Percentiles rank a stretch among this genome's conserved stretches.
phyloP scores from a whole-genome alignment of 2,888 invertebrate genomes.

The Drosophila pegasa region DNA sequence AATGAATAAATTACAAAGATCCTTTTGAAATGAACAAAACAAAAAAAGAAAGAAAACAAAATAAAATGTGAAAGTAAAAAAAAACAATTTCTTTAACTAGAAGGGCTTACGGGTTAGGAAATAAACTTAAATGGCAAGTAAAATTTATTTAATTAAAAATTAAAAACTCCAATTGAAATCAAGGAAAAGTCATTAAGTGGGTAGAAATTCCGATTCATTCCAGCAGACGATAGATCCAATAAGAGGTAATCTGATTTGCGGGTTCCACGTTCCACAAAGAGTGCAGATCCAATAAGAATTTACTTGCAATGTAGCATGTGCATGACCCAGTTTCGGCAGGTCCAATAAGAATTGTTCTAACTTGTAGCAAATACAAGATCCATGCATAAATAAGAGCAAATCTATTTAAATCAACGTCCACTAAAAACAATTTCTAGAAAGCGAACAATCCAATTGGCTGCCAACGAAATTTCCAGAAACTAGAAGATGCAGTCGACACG shows the following conservation, averaged over 20 bases:
- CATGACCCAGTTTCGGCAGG: too few relatives aligned
- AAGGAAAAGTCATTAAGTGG: background rate
- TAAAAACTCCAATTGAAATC: background rate
- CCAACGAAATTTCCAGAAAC: background rate
- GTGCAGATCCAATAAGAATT: too few relatives aligned
- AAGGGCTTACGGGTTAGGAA: background rate
- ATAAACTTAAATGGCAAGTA: background rate
- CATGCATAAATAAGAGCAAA: too few relatives aligned
- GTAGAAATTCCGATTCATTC: background rate
- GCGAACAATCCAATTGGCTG: background rate
- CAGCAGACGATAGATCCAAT: background rate
- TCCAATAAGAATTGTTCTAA: background rate
- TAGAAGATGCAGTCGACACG: background rate
- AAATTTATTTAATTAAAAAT: background rate
- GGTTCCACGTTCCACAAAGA: too few relatives aligned
- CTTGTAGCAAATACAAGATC: background rate
- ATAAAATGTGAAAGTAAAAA: slow-evolving; percentile 80
- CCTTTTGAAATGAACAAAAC: slow-evolving; percentile 81
- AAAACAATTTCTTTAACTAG: slow-evolving; percentile 8
- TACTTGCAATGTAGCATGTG: too few relatives aligned
- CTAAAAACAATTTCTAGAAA: too few relatives aligned
- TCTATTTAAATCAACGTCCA: too few relatives aligned
- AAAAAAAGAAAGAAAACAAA: slow-evolving; percentile 68
- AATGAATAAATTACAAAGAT: slow-evolving; percentile 79
- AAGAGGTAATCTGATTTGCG: background rate